Conservation (phyloP, 53 echinoderm and acorn worm species). For the Henricia sp. region DNA sequence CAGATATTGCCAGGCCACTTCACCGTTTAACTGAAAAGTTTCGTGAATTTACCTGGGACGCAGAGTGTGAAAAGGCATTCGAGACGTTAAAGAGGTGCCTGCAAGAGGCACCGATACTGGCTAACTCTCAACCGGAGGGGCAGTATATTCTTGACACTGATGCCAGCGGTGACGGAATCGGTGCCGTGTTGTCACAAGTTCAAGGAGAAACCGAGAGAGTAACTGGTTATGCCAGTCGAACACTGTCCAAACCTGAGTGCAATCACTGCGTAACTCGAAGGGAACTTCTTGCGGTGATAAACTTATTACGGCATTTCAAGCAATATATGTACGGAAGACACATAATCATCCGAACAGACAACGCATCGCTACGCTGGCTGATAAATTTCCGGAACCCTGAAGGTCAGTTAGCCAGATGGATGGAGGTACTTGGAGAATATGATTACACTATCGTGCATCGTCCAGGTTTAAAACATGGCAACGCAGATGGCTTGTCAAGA, state of each 20-base stretch:
- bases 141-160: conserved; percentile 60
- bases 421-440: neutral
- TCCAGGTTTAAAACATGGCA: neutral
- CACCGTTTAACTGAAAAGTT: conserved; percentile 31
- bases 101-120: conserved; percentile 42
- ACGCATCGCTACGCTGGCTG: neutral
- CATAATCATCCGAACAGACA: neutral
- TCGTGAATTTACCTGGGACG: conserved; percentile 26
- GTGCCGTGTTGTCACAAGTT: neutral
- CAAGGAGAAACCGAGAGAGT: neutral
- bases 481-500: neutral
- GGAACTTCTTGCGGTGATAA: neutral
- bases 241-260: neutral
- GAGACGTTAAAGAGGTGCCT: conserved; percentile 21
- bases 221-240: neutral
- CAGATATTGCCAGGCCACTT: conserved; percentile 31
- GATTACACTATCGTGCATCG: neutral
- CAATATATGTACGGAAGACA: conserved; percentile 1
- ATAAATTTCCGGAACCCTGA: conserved; percentile 1
- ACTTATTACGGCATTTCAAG: neutral
- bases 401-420: neutral
- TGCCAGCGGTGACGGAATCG: conserved; percentile 32
- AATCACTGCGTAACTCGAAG: neutral
- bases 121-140: conserved; percentile 9
- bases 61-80: conserved; percentile 19